A percentile compares a stretch with the other conserved stretches of the same genome.
These are phyloP conservation scores for Drosophila paranaensis DNA, from an alignment of 2,888 invertebrate species.

Conservation along the genomic window DNA sequence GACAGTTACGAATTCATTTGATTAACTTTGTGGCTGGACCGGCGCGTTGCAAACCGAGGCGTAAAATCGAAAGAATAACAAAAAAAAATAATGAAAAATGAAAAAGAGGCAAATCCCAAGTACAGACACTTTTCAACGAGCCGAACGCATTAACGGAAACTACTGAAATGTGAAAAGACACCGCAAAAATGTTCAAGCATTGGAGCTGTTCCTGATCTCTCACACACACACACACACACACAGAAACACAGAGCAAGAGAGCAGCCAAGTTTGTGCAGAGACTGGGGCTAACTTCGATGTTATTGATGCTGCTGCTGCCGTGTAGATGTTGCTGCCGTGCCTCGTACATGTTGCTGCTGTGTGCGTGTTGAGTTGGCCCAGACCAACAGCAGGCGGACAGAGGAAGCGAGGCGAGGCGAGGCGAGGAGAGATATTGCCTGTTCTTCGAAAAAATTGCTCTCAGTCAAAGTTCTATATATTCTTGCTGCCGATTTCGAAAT, in stretches of 20 bases:
- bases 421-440: conserved; percentile 33
- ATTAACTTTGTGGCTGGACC: conserved; percentile 16
- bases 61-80: conserved; percentile 8
- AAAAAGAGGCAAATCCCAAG: conserved; percentile 20
- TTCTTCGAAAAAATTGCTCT: conserved; percentile 51
- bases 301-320: conserved; percentile 43
- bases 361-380: conserved; percentile 66
- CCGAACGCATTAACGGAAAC: conserved; percentile 79
- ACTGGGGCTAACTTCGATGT: conserved; percentile 57
- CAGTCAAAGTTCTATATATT: conserved; percentile 52
- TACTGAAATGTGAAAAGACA: conserved; percentile 77
- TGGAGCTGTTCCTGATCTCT: conserved; percentile 66
- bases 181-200: conserved; percentile 72
- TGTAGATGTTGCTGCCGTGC: conserved; percentile 32
- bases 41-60: conserved; percentile 24
- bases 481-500: conserved; percentile 69
- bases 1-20: neutral
- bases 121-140: conserved; percentile 57
- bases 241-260: conserved; percentile 42
- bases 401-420: conserved; percentile 24
- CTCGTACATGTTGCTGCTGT: conserved; percentile 36
- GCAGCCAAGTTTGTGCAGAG: conserved; percentile 38
- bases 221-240: conserved; percentile 24
- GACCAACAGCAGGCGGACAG: conserved; percentile 41
- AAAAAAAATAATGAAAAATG: conserved; percentile 12